A percentile compares a stretch with the other conserved stretches of the same genome.
phyloP scores from a whole-genome alignment of 2,113 vertebrate genomes.

The Siniperca knerii region DNA sequence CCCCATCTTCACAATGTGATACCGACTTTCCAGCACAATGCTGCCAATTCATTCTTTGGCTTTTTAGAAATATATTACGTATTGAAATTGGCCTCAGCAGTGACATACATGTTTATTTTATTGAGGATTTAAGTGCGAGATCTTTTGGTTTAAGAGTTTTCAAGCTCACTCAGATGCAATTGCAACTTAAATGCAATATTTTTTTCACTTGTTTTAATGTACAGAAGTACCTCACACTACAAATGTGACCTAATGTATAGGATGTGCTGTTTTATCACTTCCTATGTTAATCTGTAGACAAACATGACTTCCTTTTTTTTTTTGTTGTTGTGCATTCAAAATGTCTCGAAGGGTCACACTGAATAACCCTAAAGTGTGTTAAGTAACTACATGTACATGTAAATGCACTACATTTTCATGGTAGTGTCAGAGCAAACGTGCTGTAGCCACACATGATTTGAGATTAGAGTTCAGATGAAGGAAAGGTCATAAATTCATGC shows the following conservation, averaged over 20 bases:
- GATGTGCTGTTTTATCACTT: background rate
- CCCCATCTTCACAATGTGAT: constrained; percentile 37
- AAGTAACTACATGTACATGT: background rate
- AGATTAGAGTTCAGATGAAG: constrained; percentile 64
- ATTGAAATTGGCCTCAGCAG: background rate
- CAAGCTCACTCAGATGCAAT: background rate
- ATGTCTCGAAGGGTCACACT: background rate
- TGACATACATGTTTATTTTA: background rate
- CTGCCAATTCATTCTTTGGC: constrained; percentile 33
- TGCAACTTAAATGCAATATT: background rate
- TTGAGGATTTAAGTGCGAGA: background rate
- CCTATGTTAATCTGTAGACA: background rate
- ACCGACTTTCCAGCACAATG: constrained; percentile 56
- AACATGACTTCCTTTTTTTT: constrained; percentile 1
- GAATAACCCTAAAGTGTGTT: background rate
- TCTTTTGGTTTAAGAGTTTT: background rate
- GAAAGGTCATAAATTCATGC: constrained; percentile 54
- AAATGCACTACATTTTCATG: constrained; percentile 2
- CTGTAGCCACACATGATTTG: constrained; percentile 28
- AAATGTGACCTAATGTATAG: background rate
- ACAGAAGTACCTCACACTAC: background rate
- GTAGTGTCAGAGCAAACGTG: constrained; percentile 7
- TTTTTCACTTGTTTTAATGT: background rate
- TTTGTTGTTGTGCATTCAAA: background rate
- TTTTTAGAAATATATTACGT: background rate